phyloP scores from a whole-genome alignment of 2,113 vertebrate genomes.

The Halcyon senegalensis region DNA sequence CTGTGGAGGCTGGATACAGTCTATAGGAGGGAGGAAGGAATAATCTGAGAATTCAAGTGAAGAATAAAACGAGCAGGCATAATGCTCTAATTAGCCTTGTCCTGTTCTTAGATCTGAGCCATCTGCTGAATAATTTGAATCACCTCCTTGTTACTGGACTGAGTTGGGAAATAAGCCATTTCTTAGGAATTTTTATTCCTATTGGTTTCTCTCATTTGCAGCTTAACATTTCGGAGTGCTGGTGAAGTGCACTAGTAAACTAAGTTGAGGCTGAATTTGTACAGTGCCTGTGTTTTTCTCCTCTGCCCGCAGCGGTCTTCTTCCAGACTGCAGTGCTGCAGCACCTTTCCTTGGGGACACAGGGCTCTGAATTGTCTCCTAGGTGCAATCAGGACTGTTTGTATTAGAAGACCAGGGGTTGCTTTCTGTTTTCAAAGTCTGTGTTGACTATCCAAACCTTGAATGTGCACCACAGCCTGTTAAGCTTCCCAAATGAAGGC shows the following conservation, averaged over 20 bases:
- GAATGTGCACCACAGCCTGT: neutral
- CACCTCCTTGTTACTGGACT: constrained; percentile 48
- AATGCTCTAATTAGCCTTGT: constrained; percentile 60
- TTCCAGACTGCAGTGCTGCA: neutral
- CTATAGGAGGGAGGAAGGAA: neutral
- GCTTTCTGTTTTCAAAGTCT: neutral
- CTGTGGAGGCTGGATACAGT: constrained; percentile 32
- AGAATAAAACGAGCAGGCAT: constrained; percentile 16
- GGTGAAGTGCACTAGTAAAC: neutral
- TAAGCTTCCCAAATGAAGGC: neutral
- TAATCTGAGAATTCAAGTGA: constrained; percentile 54
- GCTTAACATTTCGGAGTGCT: neutral
- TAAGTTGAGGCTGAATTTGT: neutral
- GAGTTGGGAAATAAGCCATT: neutral
- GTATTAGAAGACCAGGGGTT: neutral
- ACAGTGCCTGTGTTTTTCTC: neutral
- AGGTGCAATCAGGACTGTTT: neutral
- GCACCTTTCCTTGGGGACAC: neutral
- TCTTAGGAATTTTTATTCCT: neutral
- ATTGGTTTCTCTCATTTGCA: neutral
- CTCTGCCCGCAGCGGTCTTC: neutral
- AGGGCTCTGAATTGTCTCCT: neutral
- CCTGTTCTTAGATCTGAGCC: constrained; percentile 53
- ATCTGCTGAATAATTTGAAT: constrained; percentile 71
- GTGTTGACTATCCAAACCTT: neutral